Percentiles rank a stretch among this genome's conserved stretches.
Conservation (phyloP, 2,113 vertebrate species). For the Nannospalax galili region DNA sequence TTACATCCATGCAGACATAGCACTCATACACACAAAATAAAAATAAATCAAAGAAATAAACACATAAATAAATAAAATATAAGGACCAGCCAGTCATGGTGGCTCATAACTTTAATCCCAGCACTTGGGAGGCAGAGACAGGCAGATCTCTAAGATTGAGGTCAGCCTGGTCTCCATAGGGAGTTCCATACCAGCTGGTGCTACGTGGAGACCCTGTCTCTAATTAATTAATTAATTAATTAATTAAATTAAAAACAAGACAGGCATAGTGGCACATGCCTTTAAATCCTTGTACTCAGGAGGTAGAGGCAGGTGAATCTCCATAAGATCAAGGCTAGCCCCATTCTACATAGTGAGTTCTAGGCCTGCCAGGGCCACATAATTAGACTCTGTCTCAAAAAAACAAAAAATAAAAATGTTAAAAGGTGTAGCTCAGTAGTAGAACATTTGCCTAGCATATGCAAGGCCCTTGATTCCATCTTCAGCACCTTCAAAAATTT, state of each 20-base stretch:
- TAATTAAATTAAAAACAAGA: background rate
- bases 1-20: too few relatives aligned
- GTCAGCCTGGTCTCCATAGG: background rate
- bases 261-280: background rate
- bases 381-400: background rate
- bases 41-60: too few relatives aligned
- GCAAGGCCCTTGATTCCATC: background rate
- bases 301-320: background rate
- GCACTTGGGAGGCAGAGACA: background rate
- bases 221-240: too few relatives aligned
- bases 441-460: background rate
- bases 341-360: background rate
- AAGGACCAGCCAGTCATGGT: too few relatives aligned
- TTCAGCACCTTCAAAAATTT: background rate
- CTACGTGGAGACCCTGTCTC: background rate
- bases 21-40: too few relatives aligned
- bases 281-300: background rate
- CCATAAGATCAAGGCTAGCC: background rate
- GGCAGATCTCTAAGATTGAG: background rate
- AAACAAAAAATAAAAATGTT: background rate
- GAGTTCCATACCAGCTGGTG: background rate
- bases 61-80: too few relatives aligned
- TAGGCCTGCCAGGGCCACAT: background rate
- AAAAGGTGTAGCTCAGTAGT: too few relatives aligned
- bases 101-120: background rate